Evolutionary conservation across 2,797 vertebrate species (phyloP).

Genomic region (Mormyrus proboscirostris): DNA sequence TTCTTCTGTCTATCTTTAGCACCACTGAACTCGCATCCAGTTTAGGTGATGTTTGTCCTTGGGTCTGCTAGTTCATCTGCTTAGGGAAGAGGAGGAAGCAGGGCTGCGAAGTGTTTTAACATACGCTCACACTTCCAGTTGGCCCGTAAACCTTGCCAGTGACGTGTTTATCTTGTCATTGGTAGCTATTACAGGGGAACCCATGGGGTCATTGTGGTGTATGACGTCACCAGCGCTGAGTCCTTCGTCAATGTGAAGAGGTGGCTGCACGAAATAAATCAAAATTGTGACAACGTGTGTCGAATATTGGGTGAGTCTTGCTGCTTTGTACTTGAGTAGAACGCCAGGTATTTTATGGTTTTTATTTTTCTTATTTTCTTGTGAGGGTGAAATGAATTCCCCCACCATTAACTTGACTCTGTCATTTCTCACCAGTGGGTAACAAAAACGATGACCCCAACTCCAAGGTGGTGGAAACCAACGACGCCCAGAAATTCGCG

Average conservation of each 20-base stretch:
- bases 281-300: slow-evolving; percentile 97
- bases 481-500: slow-evolving; percentile 94
- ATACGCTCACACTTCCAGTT: not conserved
- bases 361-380: not conserved
- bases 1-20: not conserved
- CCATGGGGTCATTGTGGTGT: slow-evolving; percentile 96
- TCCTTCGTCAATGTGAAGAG: slow-evolving; percentile 98
- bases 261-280: slow-evolving; percentile 99
- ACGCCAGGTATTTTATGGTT: not conserved
- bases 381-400: not conserved
- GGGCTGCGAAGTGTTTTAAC: not conserved
- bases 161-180: not conserved
- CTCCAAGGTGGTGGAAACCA: slow-evolving; percentile 95
- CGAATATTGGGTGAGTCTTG: slow-evolving; percentile 85
- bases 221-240: slow-evolving; percentile 94
- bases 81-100: not conserved
- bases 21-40: not conserved
- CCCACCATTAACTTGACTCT: not conserved
- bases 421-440: slow-evolving; percentile 68
- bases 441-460: slow-evolving; percentile 98
- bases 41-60: not conserved
- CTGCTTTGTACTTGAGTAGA: not conserved
- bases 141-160: not conserved
- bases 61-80: not conserved
- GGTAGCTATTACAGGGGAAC: slow-evolving; percentile 94